Evolutionary conservation across 2,113 vertebrate genomes (phyloP), one percentile per base, ranked within the genome.

Genomic region (Indri indri): DNA sequence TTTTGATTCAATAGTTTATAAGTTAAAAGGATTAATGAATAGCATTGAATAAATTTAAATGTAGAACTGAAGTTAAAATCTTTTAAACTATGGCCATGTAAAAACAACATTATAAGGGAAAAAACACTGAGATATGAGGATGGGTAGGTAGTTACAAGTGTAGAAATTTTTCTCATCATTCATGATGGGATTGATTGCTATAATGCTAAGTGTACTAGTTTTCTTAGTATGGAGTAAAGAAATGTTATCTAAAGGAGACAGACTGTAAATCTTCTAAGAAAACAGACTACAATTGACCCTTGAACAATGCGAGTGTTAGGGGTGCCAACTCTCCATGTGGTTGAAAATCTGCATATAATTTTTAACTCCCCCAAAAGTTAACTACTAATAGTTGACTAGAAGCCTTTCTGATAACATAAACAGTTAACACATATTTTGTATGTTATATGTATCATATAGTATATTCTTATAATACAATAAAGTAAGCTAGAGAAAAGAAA

Each of bases 1-100:
- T 54, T 54, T 54, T 54, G 52, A 54, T 54, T 54, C 52, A 54
- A 20, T 54, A 54, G 52, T 54, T 18, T 18, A 54, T 34, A 63
- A 70, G 34, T 73, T 85, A 90, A 79, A 90, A 79, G 25, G 13
- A 45, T 61, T 82, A 74, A 18, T 76, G 61, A 45, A 61, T 79
- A 65, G 32, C n/a, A 77, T 34, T 8, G 37, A 88, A 57, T 84
- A 71, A 88, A 92, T 88, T 61, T 94, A 91, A 91, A 25, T 91
- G 11, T 63, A 84, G 59, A 76, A 77, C 66, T 47, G 71, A 61
- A 61, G 47, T 25, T 96, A 65, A 80, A 88, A 77, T 84, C 68
- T 89, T 82, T 9, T 61, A 89, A 89, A 65, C 18, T 76, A 40
- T 68, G 40, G 27, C 66, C 81, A 6, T 68, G 17, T 81, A 66